Percentiles rank a stretch among this genome's conserved stretches.
phyloP scores from a whole-genome alignment of 2,888 invertebrate genomes.

The Tipula confusa region DNA sequence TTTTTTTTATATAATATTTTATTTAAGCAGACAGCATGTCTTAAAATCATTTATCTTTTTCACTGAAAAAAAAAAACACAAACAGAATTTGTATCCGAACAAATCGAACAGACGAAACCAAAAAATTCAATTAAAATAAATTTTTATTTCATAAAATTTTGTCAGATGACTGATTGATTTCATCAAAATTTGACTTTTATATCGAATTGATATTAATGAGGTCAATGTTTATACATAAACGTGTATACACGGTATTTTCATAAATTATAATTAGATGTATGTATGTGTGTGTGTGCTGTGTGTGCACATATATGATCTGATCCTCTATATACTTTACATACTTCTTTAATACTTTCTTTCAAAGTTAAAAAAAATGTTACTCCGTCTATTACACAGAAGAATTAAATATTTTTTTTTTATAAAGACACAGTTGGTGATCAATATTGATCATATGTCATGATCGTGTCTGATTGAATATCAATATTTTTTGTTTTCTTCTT shows the following conservation, averaged over 20 bases:
- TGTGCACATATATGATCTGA: background rate
- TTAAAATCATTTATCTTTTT: conserved; percentile 20
- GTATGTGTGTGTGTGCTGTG: background rate
- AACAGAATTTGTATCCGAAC: conserved; percentile 14
- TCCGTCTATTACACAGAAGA: background rate
- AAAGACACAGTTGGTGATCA: conserved; percentile 25
- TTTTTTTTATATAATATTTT: background rate
- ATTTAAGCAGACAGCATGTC: conserved; percentile 20
- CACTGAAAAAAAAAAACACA: background rate
- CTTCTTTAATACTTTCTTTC: conserved; percentile 5
- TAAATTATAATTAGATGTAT: background rate
- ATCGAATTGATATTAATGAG: conserved; percentile 25
- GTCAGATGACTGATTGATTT: conserved; percentile 25
- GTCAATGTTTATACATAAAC: conserved; percentile 16
- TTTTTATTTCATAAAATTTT: conserved; percentile 3
- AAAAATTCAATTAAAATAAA: conserved; percentile 15
- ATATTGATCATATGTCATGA: conserved; percentile 25
- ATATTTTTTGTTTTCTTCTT: background rate
- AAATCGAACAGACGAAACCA: background rate
- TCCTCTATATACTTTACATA: background rate
- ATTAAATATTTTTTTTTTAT: background rate
- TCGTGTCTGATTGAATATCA: conserved; percentile 25
- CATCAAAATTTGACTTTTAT: conserved; percentile 25
- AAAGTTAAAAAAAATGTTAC: background rate
- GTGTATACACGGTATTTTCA: conserved; percentile 12